Base-by-base conservation (phyloP, 2,888 invertebrate genomes). In the Lithophane leautieri region DNA sequence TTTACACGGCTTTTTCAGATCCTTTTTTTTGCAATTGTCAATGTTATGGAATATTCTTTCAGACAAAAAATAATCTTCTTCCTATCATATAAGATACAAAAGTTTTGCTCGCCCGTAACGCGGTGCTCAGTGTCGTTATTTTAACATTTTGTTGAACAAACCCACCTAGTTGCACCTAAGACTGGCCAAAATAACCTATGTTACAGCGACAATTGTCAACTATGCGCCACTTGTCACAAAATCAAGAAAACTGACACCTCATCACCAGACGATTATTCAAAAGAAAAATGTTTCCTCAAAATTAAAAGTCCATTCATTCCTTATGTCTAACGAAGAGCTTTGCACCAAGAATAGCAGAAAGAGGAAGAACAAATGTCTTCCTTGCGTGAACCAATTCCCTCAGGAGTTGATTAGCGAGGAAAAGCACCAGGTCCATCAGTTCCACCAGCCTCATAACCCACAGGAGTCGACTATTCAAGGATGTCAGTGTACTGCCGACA, bases 261-360 rank as follows among this genome's bases (percentile, higher is more conserved):
- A 16, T n/a, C 2, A 42, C 9, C 7, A 19, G 12, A 44, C 12
- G 14, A 28, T 14, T 65, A 28, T 22, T 2, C 22, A 28, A 22
- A 28, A 66, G 28, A 28, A 47, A 28, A 47, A 66, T 47, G 47
- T 28, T 28, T 47, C 28, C 65, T 8, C 47, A 28, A 47, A 66
- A 47, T 66, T 47, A 47, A 47, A 28, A 28, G 16, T 11, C 34
- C 63, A 69, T 28, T 22, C 12, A 87, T 73, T 70, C 52, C 42
- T 4, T 42, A 92, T 91, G 90, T 83, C 90, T 34, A 89, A 90
- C 22, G 69, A 83, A 0, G 71, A 80, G 0, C 66, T 73, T 8
- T 89, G 90, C 68, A 70, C 76, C 0, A 85, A 88, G 22, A 83
- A 81, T n/a, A 90, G 89, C 56, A 87, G 85, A 25, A 86, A 86